A percentile compares a stretch with the other conserved stretches of the same genome.
phyloP scores from a whole-genome alignment of 2,888 invertebrate species.

The Xiphydria camelus region DNA sequence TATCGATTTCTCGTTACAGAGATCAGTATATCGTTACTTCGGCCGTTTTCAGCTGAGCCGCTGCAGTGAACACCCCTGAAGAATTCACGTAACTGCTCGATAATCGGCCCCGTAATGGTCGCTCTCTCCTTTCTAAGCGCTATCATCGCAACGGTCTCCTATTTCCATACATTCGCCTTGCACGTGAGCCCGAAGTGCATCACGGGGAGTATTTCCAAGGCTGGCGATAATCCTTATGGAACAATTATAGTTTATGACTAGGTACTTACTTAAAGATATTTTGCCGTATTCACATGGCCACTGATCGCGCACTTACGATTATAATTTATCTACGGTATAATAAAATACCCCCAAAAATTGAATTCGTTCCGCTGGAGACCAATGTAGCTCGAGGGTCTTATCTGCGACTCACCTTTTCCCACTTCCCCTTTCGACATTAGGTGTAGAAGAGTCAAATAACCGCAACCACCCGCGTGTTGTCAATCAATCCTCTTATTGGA shows the following conservation, averaged over 20 bases:
- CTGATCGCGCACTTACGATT: no score
- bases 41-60: conserved; percentile 14
- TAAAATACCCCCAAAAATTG: no score
- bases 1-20: conserved; percentile 44
- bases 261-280: conserved; percentile 18
- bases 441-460: no score
- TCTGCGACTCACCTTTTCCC: no score
- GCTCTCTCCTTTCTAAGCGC: conserved; percentile 21
- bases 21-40: conserved; percentile 34
- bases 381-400: no score
- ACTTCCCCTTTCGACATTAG: no score
- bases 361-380: no score
- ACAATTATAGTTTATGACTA: conserved; percentile 20
- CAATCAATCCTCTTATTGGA: no score
- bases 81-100: conserved; percentile 34
- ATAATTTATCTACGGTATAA: no score
- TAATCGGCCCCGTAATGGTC: conserved; percentile 38
- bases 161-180: conserved; percentile 28
- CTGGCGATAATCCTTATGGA: conserved; percentile 1
- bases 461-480: no score
- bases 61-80: conserved; percentile 18
- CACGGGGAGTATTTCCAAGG: not conserved
- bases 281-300: no score
- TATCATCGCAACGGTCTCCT: conserved; percentile 29
- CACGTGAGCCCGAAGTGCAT: not conserved